Base-by-base conservation (phyloP, 2,113 vertebrate genomes). In the Corvus moneduloides region DNA sequence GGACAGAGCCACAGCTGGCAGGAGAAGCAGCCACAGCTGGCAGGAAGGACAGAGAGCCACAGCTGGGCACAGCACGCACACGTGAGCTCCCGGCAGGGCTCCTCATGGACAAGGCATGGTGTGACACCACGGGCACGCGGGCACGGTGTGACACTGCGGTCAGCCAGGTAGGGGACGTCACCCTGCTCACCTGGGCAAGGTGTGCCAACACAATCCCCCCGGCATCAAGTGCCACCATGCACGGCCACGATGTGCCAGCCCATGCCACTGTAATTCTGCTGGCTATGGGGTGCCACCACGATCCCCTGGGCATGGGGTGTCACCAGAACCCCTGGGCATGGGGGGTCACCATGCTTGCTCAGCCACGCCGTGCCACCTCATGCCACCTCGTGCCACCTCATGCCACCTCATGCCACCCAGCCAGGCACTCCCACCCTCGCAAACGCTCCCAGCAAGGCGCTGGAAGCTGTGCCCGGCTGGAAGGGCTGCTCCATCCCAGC, bases 141-240 rank as follows among this genome's bases (percentile, higher is more conserved):
- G 35, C n/a, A 37, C 3, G 1, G 37, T 1, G 16, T 33, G 81
- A 1, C 81, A 44, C 17, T 2, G 2, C 0, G 2, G 12, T 17
- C 10, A 14, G 26, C 9, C 9, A 1, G 59, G 16, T 1, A 14
- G 21, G 7, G 27, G 26, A 2, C 15, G 30, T 6, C 75, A 32
- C 76, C 14, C 1, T 3, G 37, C 35, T 43, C 54, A 61, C 37
- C 83, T 4, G 75, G 85, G 32, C 49, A 18, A 15, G 6, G 48
- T 0, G 26, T 21, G n/a, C 11, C 66, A 41, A 4, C 56, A 16
- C 18, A 4, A 1, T 4, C 12, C 28, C 20, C 26, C 32, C 26
- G 16, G 72, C 41, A 10, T 1, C 7, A 44, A n/a, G 51, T 3
- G 10, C 7, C n/a, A 16, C n/a, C 66, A 11, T 33, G 59, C 82